These are phyloP conservation scores for Drosophila kikkawai DNA, from an alignment of 1,140 invertebrate genomes.

Conservation along the genomic window DNA sequence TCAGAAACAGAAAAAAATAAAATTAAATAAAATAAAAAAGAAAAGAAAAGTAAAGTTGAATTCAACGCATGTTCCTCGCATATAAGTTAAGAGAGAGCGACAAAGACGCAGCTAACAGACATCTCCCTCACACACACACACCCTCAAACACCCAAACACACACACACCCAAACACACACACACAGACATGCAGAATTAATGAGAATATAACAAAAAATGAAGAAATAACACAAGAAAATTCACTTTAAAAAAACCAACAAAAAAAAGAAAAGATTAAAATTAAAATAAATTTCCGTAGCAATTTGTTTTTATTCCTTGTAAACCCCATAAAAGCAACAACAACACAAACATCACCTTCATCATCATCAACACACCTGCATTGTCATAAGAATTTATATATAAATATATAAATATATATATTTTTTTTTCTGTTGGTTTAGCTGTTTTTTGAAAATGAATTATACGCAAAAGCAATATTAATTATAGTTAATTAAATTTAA, in stretches of 20 bases:
- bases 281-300: constrained; percentile 55
- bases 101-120: constrained; percentile 62
- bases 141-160: background rate
- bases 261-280: constrained; percentile 7
- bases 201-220: background rate
- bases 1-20: background rate
- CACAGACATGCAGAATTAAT: constrained; percentile 11
- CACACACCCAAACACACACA: background rate
- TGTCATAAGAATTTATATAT: constrained; percentile 28
- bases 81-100: constrained; percentile 78
- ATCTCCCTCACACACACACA: constrained; percentile 6
- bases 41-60: constrained; percentile 50
- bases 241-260: constrained; percentile 24
- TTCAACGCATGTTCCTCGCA: constrained; percentile 82
- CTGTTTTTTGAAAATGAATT: constrained; percentile 79
- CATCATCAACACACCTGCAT: constrained; percentile 20
- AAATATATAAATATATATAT: constrained; percentile 6
- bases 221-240: constrained; percentile 18
- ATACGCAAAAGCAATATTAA: constrained; percentile 83
- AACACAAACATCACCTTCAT: constrained; percentile 11
- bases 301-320: constrained; percentile 62
- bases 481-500: constrained; percentile 84
- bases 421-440: constrained; percentile 76
- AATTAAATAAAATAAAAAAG: constrained; percentile 5
- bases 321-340: constrained; percentile 44